Conservation (phyloP, 2,113 vertebrate genomes). For the Irena cyanogastra region DNA sequence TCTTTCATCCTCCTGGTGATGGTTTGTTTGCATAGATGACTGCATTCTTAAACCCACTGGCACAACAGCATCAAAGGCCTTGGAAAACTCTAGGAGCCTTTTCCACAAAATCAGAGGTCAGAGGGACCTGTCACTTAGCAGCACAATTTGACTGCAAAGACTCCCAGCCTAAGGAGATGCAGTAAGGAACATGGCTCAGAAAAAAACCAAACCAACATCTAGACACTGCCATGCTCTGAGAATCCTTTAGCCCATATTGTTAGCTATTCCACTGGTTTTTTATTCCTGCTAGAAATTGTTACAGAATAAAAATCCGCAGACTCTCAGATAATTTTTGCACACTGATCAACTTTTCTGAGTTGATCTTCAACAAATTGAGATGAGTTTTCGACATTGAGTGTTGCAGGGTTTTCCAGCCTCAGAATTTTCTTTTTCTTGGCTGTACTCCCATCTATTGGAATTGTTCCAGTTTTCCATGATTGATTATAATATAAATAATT, state of each 20-base stretch:
- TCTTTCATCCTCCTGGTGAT: not conserved
- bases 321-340: not conserved
- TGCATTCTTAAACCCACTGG: not conserved
- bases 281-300: not conserved
- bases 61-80: not conserved
- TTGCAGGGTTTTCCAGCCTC: not conserved
- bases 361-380: not conserved
- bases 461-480: not conserved
- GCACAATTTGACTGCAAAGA: not conserved
- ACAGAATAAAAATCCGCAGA: not conserved
- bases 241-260: not conserved
- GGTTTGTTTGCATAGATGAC: not conserved
- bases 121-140: not conserved
- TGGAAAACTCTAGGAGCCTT: not conserved
- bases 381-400: not conserved
- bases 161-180: not conserved
- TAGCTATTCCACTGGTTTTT: not conserved
- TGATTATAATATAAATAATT: conserved; percentile 16
- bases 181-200: not conserved
- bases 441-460: not conserved
- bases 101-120: not conserved
- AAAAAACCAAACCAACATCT: not conserved
- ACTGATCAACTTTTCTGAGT: not conserved
- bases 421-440: not conserved
- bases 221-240: not conserved